These are phyloP conservation scores for Eueremaeus valkanovi DNA, from an alignment of 2,888 invertebrate species.

Conservation along the genomic window DNA sequence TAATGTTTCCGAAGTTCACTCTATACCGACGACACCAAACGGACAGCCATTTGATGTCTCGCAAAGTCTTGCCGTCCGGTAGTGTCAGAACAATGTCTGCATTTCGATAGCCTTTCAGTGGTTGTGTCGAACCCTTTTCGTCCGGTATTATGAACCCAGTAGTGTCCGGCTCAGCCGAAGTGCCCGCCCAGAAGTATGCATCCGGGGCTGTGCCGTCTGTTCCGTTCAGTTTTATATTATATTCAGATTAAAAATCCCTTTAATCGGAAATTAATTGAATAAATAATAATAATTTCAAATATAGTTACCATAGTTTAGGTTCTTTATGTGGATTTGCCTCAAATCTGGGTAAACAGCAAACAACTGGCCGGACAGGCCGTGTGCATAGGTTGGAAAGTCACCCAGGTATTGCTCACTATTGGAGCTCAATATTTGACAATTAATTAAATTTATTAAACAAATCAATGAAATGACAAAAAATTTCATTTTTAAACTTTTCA, in stretches of 20 bases:
- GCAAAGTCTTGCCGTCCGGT: constrained; percentile 74
- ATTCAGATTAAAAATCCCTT: too few species aligned
- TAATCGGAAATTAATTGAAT: too few species aligned
- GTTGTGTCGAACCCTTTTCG: constrained; percentile 47
- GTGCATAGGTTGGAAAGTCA: constrained; percentile 45
- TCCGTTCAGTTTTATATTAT: too few species aligned
- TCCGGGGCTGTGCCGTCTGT: constrained; percentile 57
- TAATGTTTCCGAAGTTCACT: constrained; percentile 81
- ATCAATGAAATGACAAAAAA: background rate
- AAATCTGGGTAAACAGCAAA: constrained; percentile 72
- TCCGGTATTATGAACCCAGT: constrained; percentile 48
- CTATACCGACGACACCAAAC: constrained; percentile 88
- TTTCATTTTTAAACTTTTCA: too few species aligned
- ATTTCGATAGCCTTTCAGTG: constrained; percentile 45
- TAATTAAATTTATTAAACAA: background rate
- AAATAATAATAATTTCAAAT: too few species aligned
- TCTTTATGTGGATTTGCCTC: constrained; percentile 75
- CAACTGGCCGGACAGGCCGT: constrained; percentile 62
- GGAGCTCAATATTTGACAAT: background rate
- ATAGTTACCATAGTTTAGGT: constrained; percentile 85
- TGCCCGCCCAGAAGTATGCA: constrained; percentile 48
- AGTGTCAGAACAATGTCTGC: constrained; percentile 74
- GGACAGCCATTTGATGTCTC: constrained; percentile 84
- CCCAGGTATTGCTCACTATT: constrained; percentile 43
- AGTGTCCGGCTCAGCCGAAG: constrained; percentile 43